A percentile compares a stretch with the other conserved stretches of the same genome.
Evolutionary conservation across 2,888 invertebrate species (phyloP).

Genomic region (Ecliptopera silaceata): DNA sequence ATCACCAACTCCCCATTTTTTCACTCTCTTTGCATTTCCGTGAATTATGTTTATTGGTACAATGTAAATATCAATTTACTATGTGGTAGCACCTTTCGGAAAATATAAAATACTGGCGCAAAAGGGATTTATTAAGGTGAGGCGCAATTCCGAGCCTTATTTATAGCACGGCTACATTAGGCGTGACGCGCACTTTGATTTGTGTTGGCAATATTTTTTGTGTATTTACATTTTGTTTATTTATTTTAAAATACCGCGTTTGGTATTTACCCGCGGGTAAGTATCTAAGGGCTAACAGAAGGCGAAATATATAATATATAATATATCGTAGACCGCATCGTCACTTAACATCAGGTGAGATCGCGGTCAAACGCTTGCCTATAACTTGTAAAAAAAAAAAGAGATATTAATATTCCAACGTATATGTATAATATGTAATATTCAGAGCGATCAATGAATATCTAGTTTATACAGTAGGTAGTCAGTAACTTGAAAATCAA

Average conservation of each 20-base stretch:
- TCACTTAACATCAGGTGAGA: no score
- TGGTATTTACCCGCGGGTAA: not conserved
- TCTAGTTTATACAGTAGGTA: no score
- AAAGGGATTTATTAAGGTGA: slow-evolving; percentile 40
- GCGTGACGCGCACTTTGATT: slow-evolving; percentile 33
- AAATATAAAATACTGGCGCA: slow-evolving; percentile 55
- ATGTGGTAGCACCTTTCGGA: slow-evolving; percentile 47
- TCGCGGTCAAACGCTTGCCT: no score
- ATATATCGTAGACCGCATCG: no score
- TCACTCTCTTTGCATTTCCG: slow-evolving; percentile 20
- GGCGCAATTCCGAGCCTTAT: slow-evolving; percentile 36
- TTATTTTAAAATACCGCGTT: slow-evolving; percentile 1
- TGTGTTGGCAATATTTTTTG: slow-evolving; percentile 31
- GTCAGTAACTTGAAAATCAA: not conserved
- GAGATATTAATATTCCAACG: no score
- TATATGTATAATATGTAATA: no score
- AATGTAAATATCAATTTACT: slow-evolving; percentile 61
- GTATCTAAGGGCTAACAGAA: no score
- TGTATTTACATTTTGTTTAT: slow-evolving; percentile 18
- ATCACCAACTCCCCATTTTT: slow-evolving; percentile 2
- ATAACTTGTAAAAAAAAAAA: no score
- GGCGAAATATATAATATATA: no score
- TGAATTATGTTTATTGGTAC: slow-evolving; percentile 41
- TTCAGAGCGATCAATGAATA: no score
- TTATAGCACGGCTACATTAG: slow-evolving; percentile 32